These are phyloP conservation scores for Epirrita christyi DNA, from an alignment of 2,888 invertebrate genomes.

Conservation along the genomic window DNA sequence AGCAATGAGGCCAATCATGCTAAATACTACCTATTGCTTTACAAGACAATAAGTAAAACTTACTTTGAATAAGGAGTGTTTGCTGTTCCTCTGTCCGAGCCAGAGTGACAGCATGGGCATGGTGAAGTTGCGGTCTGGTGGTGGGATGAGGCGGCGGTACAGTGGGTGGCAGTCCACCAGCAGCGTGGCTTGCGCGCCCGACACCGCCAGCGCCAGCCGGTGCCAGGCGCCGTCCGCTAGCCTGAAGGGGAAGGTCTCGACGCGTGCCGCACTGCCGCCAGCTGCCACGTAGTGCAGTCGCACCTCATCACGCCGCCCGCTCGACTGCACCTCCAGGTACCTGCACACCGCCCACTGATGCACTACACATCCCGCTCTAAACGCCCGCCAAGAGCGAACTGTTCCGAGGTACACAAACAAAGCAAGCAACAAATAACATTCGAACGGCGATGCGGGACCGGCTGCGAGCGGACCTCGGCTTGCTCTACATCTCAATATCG, in stretches of 20 bases:
- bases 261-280: conserved; percentile 85
- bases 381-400: conserved; percentile 67
- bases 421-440: conserved; percentile 78
- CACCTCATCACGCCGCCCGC: conserved; percentile 94
- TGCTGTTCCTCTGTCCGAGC: conserved; percentile 94
- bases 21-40: background rate
- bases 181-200: conserved; percentile 92
- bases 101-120: conserved; percentile 90
- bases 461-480: conserved; percentile 75
- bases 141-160: conserved; percentile 91
- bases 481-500: conserved; percentile 86
- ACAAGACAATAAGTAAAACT: conserved; percentile 4
- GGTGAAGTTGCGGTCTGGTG: conserved; percentile 91
- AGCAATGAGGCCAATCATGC: too few species aligned
- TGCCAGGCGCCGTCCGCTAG: conserved; percentile 96
- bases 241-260: conserved; percentile 94
- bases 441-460: conserved; percentile 63
- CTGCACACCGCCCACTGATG: conserved; percentile 78
- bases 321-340: conserved; percentile 96
- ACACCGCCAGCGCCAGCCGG: conserved; percentile 92
- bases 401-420: conserved; percentile 85
- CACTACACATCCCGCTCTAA: conserved; percentile 53
- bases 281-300: conserved; percentile 92
- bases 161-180: conserved; percentile 94
- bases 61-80: conserved; percentile 95